A percentile compares a stretch with the other conserved stretches of the same genome.
These are phyloP conservation scores for Ahaetulla prasina DNA, from an alignment of 2,113 vertebrate species.

Conservation along the genomic window DNA sequence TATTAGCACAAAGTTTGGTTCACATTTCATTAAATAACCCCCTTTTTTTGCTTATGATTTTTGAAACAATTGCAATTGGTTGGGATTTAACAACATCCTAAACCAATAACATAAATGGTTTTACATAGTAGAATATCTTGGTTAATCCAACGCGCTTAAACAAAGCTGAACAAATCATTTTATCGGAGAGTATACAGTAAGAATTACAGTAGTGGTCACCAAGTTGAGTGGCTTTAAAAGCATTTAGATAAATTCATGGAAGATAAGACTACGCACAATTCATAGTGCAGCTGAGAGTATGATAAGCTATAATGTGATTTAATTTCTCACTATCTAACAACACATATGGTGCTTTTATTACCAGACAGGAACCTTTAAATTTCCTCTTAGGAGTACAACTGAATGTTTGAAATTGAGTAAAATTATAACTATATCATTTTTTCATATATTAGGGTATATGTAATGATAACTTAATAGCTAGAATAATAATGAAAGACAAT, in stretches of 20 bases:
- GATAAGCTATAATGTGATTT: background rate
- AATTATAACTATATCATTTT: background rate
- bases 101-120: background rate
- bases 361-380: background rate
- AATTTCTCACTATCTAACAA: background rate
- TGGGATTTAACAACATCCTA: background rate
- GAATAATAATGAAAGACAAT: background rate
- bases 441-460: background rate
- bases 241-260: background rate
- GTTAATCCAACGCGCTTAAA: background rate
- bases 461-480: background rate
- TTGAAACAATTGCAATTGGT: background rate
- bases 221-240: background rate
- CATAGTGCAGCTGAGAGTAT: background rate
- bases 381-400: background rate
- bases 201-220: background rate
- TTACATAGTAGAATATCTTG: background rate
- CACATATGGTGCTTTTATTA: background rate
- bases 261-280: background rate
- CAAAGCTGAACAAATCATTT: background rate
- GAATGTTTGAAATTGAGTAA: background rate
- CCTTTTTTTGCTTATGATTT: background rate
- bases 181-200: background rate
- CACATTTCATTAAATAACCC: background rate
- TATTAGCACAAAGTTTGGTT: background rate